Base-by-base conservation (phyloP, 92 coral and sea anemone species). In the Porites divaricata region DNA sequence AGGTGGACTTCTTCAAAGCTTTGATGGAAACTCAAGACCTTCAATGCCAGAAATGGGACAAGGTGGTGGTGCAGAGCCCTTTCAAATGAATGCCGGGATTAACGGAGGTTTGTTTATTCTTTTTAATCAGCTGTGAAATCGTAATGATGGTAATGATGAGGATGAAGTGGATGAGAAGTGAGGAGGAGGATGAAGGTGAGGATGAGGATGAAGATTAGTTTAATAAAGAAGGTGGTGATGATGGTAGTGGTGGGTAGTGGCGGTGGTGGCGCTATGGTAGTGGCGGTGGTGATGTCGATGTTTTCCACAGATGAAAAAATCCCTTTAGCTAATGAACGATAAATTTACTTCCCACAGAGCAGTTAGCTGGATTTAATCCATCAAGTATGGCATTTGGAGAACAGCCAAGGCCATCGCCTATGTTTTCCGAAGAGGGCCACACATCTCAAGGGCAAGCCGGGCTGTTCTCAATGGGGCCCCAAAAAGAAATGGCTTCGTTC, bases 401-500 rank as follows among this genome's bases (percentile, higher is more conserved):
- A 24, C 86, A 25, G 28, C 86, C 59, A 54, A 11, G 73, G 16
- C 79, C 73, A 3, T 9, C 78, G 8, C 51, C 86, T 10, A 72
- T 82, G 86, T 82, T 82, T 82, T 45, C 86, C 23, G 72, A 73
- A 72, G 86, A 17, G 22, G 79, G 86, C 9, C 79, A 63, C 23
- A 72, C 52, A 22, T 21, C 45, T 23, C 72, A 82, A 3, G 54
- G 51, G 1, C 56, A 65, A 11, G 45, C 7, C 45, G 77, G 63
- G 23, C 62, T 28, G 49, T 23, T 63, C 17, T 5, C 51, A 62
- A 49, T 71, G 59, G 72, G 19, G 58, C 79, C 86, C 23, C 86
- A 72, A 70, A 50, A 58, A 26, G 86, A 72, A 63, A 72, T 72
- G 73, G 86, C 86, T 11, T 82, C 86, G 62, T 82, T 82, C 73